These are phyloP conservation scores for Zonitis immaculata DNA, from an alignment of 2,888 invertebrate species.

Conservation along the genomic window DNA sequence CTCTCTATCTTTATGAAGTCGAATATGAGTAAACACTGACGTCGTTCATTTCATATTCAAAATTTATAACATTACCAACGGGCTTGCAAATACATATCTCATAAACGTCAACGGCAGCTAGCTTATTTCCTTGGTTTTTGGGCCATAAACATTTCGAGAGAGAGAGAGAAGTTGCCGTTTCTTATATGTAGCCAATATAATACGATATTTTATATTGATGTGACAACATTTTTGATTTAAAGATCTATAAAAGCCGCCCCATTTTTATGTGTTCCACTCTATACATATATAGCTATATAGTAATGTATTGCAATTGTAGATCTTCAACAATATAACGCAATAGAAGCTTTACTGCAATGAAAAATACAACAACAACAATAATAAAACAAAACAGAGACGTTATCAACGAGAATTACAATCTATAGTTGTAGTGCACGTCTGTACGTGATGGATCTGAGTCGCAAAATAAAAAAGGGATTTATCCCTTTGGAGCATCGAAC, in stretches of 20 bases:
- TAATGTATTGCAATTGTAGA: slow-evolving; percentile 16
- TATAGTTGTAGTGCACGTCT: too few species aligned
- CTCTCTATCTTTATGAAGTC: slow-evolving; percentile 27
- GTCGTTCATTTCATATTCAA: slow-evolving; percentile 32
- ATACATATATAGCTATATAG: slow-evolving; percentile 18
- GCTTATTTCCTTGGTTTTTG: slow-evolving; percentile 41
- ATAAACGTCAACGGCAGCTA: slow-evolving; percentile 47
- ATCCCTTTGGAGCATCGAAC: too few species aligned
- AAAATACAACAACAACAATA: too few species aligned
- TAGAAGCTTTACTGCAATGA: background rate
- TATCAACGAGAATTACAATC: background rate
- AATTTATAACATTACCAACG: slow-evolving; percentile 30
- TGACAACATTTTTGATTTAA: slow-evolving; percentile 46
- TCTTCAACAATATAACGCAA: background rate
- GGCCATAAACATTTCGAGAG: slow-evolving; percentile 45
- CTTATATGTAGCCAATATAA: slow-evolving; percentile 46
- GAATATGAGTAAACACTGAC: slow-evolving; percentile 25
- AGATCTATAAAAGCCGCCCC: slow-evolving; percentile 43
- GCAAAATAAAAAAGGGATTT: too few species aligned
- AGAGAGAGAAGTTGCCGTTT: slow-evolving; percentile 44
- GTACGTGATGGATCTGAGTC: too few species aligned
- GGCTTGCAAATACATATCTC: slow-evolving; percentile 43
- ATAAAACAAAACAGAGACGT: too few species aligned
- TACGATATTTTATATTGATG: slow-evolving; percentile 47
- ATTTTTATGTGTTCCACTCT: slow-evolving; percentile 33